Evolutionary conservation across 92 coral and sea anemone genomes (phyloP).

Genomic region (Phenganax stokvisi): DNA sequence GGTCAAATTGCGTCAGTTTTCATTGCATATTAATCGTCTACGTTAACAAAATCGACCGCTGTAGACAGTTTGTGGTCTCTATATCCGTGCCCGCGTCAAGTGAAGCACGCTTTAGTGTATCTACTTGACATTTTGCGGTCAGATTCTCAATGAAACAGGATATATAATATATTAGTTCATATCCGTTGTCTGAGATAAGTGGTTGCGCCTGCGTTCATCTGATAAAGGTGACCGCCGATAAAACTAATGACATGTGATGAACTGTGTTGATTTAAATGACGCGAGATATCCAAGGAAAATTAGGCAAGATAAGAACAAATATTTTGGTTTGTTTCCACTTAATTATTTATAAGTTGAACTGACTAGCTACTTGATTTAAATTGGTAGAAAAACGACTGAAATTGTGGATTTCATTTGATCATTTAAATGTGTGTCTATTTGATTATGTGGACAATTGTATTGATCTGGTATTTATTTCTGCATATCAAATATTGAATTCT

Average conservation of each 20-base stretch:
- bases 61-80: not conserved
- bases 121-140: constrained; percentile 2
- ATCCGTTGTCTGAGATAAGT: no score
- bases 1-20: no score
- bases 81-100: no score
- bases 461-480: no score
- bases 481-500: no score
- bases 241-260: not conserved
- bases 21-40: no score
- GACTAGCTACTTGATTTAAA: no score
- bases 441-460: no score
- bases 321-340: not conserved
- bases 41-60: not conserved
- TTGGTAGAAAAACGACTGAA: no score
- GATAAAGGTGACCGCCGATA: constrained; percentile 13
- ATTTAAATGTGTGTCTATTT: no score
- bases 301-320: not conserved
- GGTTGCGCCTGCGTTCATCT: not conserved
- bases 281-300: not conserved
- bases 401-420: no score
- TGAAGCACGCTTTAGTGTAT: not conserved
- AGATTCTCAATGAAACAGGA: not conserved
- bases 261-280: not conserved
- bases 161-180: no score
- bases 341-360: constrained; percentile 9